Base-by-base conservation (phyloP, 2,888 invertebrate species). In the Meganola albula region DNA sequence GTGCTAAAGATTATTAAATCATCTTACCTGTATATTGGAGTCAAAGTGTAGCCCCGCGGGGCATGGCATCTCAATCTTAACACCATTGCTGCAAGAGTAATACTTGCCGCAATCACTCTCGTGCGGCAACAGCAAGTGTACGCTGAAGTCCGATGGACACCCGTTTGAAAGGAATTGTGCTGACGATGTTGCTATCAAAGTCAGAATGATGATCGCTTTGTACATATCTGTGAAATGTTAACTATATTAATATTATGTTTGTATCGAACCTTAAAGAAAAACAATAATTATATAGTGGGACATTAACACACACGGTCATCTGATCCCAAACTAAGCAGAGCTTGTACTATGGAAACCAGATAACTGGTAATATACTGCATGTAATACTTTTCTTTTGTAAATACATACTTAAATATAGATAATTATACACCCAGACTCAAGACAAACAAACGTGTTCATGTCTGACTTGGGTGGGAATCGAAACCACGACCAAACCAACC, bases 131-230 rank as follows among this genome's bases (percentile, higher is more conserved):
- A 76, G 37, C 11, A 41, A 44, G 12, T 72, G 62, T 2, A 53
- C 32, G 10, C 35, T 18, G 26, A 43, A 50, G 27, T 69, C 12
- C 38, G 64, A 31, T 0, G 53, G 54, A 10, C 61, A 61, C 2
- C 64, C 72, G 53, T 69, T 75, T 0, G 69, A 65, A 6, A 73
- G 44, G 7, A 50, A 58, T 41, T 65, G 64, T 12, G 74, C 74
- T 48, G 69, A 58, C 0, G 63, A 50, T 0, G 61, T 48, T 12
- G 60, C 63, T 38, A 68, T 56, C 53, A 65, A 25, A 42, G 59
- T 47, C 46, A 72, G 40, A 32, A 56, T 11, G n/a, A 47, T 46
- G 24, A 50, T 30, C 28, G 53, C 57, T 53, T 53, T 63, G 44
- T 58, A 53, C 65, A 65, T 65, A 44, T 59, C 63, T 63, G 57